Base-by-base conservation (phyloP, 2,797 vertebrate species). In the Acrossocheilus wenchowensis region DNA sequence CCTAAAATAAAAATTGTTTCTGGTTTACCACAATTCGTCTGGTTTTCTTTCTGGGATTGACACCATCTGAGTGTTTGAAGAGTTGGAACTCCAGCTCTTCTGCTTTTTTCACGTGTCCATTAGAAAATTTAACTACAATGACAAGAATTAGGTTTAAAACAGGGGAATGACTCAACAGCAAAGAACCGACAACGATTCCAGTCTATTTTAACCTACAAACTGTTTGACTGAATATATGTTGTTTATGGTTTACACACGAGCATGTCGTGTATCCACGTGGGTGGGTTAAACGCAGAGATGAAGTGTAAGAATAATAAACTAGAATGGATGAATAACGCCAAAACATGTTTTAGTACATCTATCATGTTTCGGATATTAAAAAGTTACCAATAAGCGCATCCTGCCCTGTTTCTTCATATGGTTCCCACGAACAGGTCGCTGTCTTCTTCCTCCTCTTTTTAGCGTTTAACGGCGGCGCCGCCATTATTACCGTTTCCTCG, bases 41-140 rank as follows among this genome's bases (percentile, higher is more conserved):
- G 83, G 2, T 91, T 92, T 91, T 97, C 90, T 96, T 97, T 43
- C 95, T 96, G 0, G 97, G 97, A 23, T 97, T 96, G 1, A 15
- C 89, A 62, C 73, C 77, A 57, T 98, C 95, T 0, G 73, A 82
- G 92, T 90, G 95, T 82, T 94, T 96, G 88, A 96, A 97, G 78
- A 95, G 88, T 0, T 91, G 93, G 90, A 99, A 97, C 73, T 94
- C 91, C 91, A 99, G 81, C 4, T 90, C 90, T 6, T 95, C 94
- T 3, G 94, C 69, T 78, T 92, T 93, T 90, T 60, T 93, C 83
- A 98, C 90, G 74, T 54, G 93, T 64, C 98, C 97, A 57, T 99
- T 98, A 36, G 98, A 96, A 93, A 99, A 99, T 54, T 94, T 95
- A 57, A 98, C 98, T 99, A 88, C 30, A 87, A 78, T 86, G 52